These are phyloP conservation scores for Todus mexicanus DNA, from an alignment of 2,797 vertebrate species.

Conservation along the genomic window DNA sequence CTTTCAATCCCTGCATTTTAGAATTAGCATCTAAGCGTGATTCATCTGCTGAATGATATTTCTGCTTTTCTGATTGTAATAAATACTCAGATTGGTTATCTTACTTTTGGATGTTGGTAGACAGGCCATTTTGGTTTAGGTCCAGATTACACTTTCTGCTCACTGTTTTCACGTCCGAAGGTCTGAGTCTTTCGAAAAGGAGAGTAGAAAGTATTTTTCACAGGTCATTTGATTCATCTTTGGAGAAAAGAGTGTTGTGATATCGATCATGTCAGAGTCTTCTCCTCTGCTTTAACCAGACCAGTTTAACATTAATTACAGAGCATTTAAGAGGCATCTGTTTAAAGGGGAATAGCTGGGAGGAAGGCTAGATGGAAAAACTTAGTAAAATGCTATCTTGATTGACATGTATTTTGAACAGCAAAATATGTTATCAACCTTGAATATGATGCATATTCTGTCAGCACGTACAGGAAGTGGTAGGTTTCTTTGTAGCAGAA, in stretches of 20 bases:
- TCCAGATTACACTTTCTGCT: neutral
- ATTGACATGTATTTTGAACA: neutral
- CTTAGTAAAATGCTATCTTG: neutral
- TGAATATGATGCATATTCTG: neutral
- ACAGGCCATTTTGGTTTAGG: neutral
- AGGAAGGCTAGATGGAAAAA: neutral
- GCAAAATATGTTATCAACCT: neutral
- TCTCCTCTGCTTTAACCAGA: neutral
- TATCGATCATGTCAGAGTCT: neutral
- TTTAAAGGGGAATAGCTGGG: neutral
- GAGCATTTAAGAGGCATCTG: neutral
- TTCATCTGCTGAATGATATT: neutral
- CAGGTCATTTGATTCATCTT: neutral
- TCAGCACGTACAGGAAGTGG: neutral
- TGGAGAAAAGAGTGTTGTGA: neutral
- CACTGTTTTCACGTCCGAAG: neutral
- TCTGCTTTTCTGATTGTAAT: neutral
- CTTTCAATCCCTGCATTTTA: neutral
- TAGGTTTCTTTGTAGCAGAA: neutral
- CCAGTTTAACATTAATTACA: slow-evolving; percentile 3
- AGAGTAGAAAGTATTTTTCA: neutral
- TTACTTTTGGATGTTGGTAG: neutral
- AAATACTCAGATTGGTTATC: neutral
- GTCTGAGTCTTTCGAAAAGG: neutral
- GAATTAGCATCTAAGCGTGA: neutral